Percentiles rank a stretch among this genome's conserved stretches.
Conservation (phyloP, 2,888 invertebrate genomes). For the Neocrepidodera transversa region DNA sequence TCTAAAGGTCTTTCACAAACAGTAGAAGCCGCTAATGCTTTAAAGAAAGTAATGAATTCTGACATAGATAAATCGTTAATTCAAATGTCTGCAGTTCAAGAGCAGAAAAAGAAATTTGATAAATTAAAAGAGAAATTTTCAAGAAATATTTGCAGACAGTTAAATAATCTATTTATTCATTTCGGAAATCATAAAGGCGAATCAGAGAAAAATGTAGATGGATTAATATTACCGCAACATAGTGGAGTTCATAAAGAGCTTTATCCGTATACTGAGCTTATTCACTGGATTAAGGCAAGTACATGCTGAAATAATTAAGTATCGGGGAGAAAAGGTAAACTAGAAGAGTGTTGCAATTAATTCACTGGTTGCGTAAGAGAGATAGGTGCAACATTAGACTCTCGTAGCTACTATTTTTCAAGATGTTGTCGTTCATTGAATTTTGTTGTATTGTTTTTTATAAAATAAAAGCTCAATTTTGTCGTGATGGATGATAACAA, state of each 20-base stretch:
- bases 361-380: too few species aligned
- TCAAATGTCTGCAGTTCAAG: conserved; percentile 75
- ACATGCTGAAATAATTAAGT: neutral
- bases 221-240: conserved; percentile 75
- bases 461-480: too few species aligned
- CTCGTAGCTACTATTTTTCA: too few species aligned
- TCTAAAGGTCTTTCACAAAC: conserved; percentile 69
- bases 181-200: conserved; percentile 80
- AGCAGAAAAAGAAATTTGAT: conserved; percentile 80
- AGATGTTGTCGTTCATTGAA: too few species aligned
- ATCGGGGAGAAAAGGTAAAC: neutral
- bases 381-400: too few species aligned
- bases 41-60: conserved; percentile 77
- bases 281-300: conserved; percentile 84
- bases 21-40: conserved; percentile 74
- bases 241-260: conserved; percentile 85
- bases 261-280: conserved; percentile 84
- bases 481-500: too few species aligned
- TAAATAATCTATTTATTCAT: conserved; percentile 95
- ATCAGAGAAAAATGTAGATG: conserved; percentile 61
- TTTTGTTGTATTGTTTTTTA: too few species aligned
- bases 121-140: conserved; percentile 82
- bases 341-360: too few species aligned
- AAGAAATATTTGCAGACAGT: conserved; percentile 82
- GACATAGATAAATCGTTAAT: conserved; percentile 70